phyloP scores from a whole-genome alignment of 2,888 invertebrate genomes.

The Drosophila recens region DNA sequence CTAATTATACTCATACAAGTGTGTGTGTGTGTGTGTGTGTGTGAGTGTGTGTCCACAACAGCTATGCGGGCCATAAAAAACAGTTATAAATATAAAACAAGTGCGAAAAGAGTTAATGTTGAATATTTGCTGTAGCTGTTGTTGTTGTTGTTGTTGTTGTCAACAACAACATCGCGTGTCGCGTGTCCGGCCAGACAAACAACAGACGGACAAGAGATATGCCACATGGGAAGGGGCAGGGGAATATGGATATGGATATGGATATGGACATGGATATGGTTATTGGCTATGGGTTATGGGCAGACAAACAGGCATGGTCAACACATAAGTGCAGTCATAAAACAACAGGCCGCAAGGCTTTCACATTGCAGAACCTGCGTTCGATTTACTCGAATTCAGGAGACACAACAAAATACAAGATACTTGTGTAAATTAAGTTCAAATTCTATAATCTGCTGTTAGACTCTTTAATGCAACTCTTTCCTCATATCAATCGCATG shows the following conservation, averaged over 20 bases:
- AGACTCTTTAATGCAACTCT: not conserved
- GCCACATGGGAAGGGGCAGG: not conserved
- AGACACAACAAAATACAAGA: not conserved
- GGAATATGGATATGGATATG: not conserved
- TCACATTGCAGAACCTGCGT: slow-evolving; percentile 8
- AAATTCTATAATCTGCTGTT: not conserved
- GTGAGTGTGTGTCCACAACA: slow-evolving; percentile 33
- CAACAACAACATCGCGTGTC: slow-evolving; percentile 14
- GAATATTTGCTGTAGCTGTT: not conserved
- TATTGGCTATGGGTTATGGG: slow-evolving; percentile 17
- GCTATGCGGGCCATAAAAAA: slow-evolving; percentile 34
- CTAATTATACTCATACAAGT: slow-evolving; percentile 55
- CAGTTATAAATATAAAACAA: slow-evolving; percentile 60
- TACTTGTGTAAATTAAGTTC: not conserved
- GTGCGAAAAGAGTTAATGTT: slow-evolving; percentile 56
- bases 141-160: not conserved
- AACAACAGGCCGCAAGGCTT: slow-evolving; percentile 29
- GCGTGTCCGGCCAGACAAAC: slow-evolving; percentile 41
- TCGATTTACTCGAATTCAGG: slow-evolving; percentile 32
- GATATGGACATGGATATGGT: not conserved
- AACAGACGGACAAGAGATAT: slow-evolving; percentile 17
- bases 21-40: slow-evolving; percentile 6
- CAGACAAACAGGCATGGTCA: slow-evolving; percentile 32
- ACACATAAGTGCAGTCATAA: slow-evolving; percentile 55
- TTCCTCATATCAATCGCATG: slow-evolving; percentile 8